phyloP scores from a whole-genome alignment of 2,888 invertebrate genomes.

The Agonopterix subpropinquella region DNA sequence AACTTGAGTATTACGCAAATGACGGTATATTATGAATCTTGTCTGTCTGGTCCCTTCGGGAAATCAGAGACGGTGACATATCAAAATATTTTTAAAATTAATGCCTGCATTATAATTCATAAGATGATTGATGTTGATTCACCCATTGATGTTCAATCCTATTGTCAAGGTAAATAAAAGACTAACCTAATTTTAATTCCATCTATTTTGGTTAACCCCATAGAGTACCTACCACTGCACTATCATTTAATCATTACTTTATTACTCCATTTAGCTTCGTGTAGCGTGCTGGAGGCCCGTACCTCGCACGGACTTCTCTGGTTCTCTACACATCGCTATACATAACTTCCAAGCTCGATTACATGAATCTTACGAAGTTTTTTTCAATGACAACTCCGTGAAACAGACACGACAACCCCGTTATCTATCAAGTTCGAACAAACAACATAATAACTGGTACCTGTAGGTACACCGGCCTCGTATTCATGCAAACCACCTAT shows the following conservation, averaged over 20 bases:
- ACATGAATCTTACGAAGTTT: conserved; percentile 2
- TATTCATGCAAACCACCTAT: conserved; percentile 36
- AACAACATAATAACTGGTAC: conserved; percentile 10
- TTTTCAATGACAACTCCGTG: conserved; percentile 1
- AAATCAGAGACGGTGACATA: too few relatives aligned
- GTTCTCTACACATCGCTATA: conserved; percentile 12
- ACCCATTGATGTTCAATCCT: too few relatives aligned
- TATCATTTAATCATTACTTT: conserved; percentile 1
- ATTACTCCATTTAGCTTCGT: conserved; percentile 1
- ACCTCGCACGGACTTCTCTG: conserved; percentile 50
- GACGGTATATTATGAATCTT: too few relatives aligned
- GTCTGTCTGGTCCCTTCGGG: too few relatives aligned
- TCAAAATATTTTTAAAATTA: too few relatives aligned
- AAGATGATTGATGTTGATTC: too few relatives aligned
- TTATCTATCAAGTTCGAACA: conserved; percentile 4
- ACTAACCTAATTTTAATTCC: too few relatives aligned
- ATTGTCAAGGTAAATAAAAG: too few relatives aligned
- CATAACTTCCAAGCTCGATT: conserved; percentile 6
- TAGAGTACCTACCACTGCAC: background rate
- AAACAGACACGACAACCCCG: background rate
- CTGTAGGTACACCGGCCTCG: conserved; percentile 14
- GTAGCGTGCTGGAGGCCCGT: conserved; percentile 38
- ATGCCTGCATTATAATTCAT: too few relatives aligned
- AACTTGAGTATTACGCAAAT: too few relatives aligned
- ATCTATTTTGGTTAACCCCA: too few relatives aligned